Evolutionary conservation across 2,797 vertebrate species (phyloP).

Genomic region (Arnoldichthys spilopterus): DNA sequence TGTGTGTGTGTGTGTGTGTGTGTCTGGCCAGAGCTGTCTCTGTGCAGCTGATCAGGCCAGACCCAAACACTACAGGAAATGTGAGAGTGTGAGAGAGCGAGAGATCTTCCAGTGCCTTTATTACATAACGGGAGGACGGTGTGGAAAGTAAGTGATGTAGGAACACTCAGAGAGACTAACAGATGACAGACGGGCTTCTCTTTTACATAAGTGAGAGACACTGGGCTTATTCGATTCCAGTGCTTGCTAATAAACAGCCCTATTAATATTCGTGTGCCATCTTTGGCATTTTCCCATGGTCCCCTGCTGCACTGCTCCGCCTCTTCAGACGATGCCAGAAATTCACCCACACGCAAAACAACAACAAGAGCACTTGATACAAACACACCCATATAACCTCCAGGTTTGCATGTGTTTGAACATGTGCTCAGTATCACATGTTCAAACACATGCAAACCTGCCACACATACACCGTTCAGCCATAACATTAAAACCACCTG

Average conservation of each 20-base stretch:
- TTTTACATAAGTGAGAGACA: background rate
- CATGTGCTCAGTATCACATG: background rate
- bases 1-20: slow-evolving; percentile 4
- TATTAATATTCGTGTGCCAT: slow-evolving; percentile 3
- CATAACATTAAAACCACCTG: too few relatives aligned
- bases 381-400: background rate
- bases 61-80: slow-evolving; percentile 7
- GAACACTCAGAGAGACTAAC: background rate
- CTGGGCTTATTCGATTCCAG: background rate
- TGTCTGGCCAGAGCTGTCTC: background rate
- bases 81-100: background rate
- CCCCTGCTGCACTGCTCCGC: slow-evolving; percentile 21
- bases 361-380: background rate
- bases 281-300: slow-evolving; percentile 3
- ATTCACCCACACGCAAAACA: background rate
- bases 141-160: background rate
- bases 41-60: background rate
- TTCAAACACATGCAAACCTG: background rate
- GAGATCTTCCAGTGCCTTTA: background rate
- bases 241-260: background rate
- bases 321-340: background rate
- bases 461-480: background rate
- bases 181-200: background rate
- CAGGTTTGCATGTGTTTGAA: too few relatives aligned
- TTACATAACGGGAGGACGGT: slow-evolving; percentile 2